Evolutionary conservation across 2,797 vertebrate species (phyloP).

Genomic region (Dipus sagitta): DNA sequence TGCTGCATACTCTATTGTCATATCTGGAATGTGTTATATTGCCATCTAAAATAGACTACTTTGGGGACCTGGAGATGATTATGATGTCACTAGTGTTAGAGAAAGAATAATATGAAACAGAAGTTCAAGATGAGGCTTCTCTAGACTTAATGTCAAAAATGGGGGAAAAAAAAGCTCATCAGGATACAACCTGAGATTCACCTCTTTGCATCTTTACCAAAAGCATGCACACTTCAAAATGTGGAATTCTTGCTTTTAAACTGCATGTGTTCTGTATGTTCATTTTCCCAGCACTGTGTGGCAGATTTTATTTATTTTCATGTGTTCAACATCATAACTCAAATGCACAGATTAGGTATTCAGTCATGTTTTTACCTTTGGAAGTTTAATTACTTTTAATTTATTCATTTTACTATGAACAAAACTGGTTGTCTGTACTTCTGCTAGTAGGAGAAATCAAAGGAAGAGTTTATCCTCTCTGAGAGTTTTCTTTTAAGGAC

Average conservation of each 20-base stretch:
- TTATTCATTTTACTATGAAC: not conserved
- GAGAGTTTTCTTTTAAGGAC: slow-evolving; percentile 62
- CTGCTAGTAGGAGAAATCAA: not conserved
- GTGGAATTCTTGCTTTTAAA: slow-evolving; percentile 54
- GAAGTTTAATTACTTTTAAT: slow-evolving; percentile 52
- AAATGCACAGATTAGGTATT: slow-evolving; percentile 49
- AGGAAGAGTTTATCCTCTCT: not conserved
- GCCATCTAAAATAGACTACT: slow-evolving; percentile 72
- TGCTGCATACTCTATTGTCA: slow-evolving; percentile 67
- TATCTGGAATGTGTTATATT: slow-evolving; percentile 81
- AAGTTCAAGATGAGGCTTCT: slow-evolving; percentile 79
- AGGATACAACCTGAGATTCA: slow-evolving; percentile 76
- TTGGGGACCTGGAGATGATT: slow-evolving; percentile 80
- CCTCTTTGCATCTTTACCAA: slow-evolving; percentile 74
- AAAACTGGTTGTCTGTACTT: slow-evolving; percentile 32
- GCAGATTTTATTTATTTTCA: slow-evolving; percentile 72
- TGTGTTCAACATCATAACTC: slow-evolving; percentile 45
- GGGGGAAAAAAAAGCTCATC: slow-evolving; percentile 69
- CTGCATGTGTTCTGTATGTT: not conserved
- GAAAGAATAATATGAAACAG: slow-evolving; percentile 75
- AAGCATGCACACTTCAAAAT: slow-evolving; percentile 58
- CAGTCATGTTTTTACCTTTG: slow-evolving; percentile 60
- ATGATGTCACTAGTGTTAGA: slow-evolving; percentile 75
- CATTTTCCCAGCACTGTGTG: slow-evolving; percentile 35
- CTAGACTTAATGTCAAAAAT: slow-evolving; percentile 73